A percentile compares a stretch with the other conserved stretches of the same genome.
These are phyloP conservation scores for Vombatus ursinus DNA, from an alignment of 2,113 vertebrate species.

Conservation along the genomic window DNA sequence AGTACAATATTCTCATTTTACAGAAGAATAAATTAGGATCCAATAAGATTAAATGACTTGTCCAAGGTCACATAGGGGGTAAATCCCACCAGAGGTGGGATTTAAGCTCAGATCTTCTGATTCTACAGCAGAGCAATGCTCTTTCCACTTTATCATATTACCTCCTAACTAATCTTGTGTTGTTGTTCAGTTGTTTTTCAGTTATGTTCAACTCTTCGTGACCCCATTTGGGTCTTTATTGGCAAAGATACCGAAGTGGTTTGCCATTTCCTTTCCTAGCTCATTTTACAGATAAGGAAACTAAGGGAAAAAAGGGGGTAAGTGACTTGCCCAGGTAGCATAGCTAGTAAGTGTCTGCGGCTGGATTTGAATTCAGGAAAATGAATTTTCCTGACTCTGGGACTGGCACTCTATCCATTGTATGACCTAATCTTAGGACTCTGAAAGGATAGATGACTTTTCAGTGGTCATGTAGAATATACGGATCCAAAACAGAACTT, in stretches of 20 bases:
- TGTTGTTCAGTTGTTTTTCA: neutral
- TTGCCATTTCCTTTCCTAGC: neutral
- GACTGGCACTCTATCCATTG: neutral
- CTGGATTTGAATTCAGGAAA: neutral
- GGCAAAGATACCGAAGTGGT: neutral
- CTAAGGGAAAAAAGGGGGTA: neutral
- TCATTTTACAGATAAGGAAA: neutral
- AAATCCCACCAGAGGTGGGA: too few relatives aligned
- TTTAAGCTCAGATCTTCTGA: neutral
- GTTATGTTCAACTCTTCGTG: neutral
- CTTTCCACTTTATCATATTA: neutral
- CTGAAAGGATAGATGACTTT: neutral
- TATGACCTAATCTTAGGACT: neutral
- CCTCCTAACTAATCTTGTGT: neutral
- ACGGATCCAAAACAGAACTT: neutral
- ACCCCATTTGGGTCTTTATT: neutral
- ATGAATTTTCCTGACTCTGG: neutral
- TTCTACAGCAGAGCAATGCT: neutral
- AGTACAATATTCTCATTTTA: neutral
- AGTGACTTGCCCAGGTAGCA: neutral
- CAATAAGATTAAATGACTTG: too few relatives aligned
- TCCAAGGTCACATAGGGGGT: too few relatives aligned
- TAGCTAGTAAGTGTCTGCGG: neutral
- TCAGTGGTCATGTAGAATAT: neutral
- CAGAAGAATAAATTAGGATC: neutral